A percentile compares a stretch with the other conserved stretches of the same genome.
These are phyloP conservation scores for Tubiluchus corallicola DNA, from an alignment of 2,888 invertebrate genomes.

Conservation along the genomic window DNA sequence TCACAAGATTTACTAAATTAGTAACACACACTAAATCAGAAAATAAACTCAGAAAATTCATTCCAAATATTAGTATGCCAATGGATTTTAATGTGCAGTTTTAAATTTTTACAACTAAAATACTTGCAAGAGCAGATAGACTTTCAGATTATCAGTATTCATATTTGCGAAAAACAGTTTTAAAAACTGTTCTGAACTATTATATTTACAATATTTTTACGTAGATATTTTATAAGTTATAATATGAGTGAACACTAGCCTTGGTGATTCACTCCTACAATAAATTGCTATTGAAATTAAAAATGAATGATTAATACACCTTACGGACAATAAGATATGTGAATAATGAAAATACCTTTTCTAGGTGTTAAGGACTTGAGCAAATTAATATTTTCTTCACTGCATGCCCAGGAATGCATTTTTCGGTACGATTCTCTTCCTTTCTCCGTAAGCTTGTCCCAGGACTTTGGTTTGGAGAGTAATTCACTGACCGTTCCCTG, in stretches of 20 bases:
- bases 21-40: too few relatives aligned
- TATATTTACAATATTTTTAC: too few relatives aligned
- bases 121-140: constrained; percentile 42
- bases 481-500: constrained; percentile 97
- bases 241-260: neutral
- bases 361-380: constrained; percentile 76
- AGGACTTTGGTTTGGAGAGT: constrained; percentile 94
- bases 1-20: too few relatives aligned
- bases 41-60: too few relatives aligned
- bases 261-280: neutral
- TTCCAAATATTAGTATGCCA: too few relatives aligned
- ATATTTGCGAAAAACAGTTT: constrained; percentile 9
- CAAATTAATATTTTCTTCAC: constrained; percentile 87
- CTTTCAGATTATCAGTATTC: constrained; percentile 12
- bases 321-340: neutral
- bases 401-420: constrained; percentile 99
- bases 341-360: constrained; percentile 21
- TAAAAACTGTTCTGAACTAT: too few relatives aligned
- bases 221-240: constrained; percentile 7
- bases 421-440: constrained; percentile 96
- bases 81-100: too few relatives aligned
- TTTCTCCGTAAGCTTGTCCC: constrained; percentile 99
- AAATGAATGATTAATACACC: constrained; percentile 7
- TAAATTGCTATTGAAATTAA: constrained; percentile 17
- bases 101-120: too few relatives aligned